phyloP scores from a whole-genome alignment of 2,888 invertebrate genomes.

The Heteromurus nitidus region DNA sequence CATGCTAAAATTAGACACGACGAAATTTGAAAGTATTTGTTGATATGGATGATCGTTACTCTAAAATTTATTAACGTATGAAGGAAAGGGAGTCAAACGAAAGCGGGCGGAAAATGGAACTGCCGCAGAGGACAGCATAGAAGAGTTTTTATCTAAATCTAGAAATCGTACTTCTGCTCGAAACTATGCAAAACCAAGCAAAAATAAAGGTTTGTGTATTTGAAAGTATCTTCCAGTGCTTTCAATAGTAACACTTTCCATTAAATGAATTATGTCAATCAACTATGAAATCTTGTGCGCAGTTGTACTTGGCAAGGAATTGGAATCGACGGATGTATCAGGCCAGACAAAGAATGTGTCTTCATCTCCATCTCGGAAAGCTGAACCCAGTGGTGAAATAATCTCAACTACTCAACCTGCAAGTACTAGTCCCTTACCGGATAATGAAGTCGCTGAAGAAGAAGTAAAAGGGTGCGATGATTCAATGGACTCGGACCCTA shows the following conservation, averaged over 20 bases:
- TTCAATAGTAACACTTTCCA: neutral
- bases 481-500: neutral
- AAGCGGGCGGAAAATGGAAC: neutral
- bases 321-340: neutral
- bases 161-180: constrained; percentile 14
- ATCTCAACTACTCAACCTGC: neutral
- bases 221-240: neutral
- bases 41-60: too few relatives aligned
- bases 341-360: neutral
- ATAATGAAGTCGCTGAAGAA: neutral
- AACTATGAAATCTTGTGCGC: neutral
- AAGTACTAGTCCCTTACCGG: neutral
- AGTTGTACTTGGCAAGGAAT: too few relatives aligned
- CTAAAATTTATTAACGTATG: too few relatives aligned
- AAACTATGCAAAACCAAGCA: constrained; percentile 22
- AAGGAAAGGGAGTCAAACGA: neutral
- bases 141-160: neutral
- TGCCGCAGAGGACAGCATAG: neutral
- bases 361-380: neutral
- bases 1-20: too few relatives aligned
- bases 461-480: neutral
- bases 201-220: neutral
- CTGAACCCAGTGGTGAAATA: neutral
- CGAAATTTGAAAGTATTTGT: too few relatives aligned
- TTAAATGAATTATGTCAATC: neutral